phyloP scores from a whole-genome alignment of 2,797 vertebrate genomes.

The Streptopelia turtur region DNA sequence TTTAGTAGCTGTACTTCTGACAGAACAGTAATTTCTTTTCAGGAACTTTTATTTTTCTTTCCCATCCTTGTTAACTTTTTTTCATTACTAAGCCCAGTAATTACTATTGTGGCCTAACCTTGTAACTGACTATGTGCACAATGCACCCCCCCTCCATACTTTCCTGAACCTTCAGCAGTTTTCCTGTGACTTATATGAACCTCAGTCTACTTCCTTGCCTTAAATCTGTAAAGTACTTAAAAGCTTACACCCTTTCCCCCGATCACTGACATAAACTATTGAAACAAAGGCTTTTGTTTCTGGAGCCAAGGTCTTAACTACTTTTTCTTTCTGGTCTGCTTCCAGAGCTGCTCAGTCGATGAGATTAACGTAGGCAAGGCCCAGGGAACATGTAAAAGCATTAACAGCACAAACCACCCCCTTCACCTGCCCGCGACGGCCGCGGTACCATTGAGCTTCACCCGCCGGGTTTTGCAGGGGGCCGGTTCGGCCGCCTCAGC shows the following conservation, averaged over 20 bases:
- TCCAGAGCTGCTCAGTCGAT: background rate
- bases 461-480: rapidly evolving
- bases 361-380: rapidly evolving
- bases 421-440: rapidly evolving
- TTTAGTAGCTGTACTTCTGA: background rate
- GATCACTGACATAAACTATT: background rate
- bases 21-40: background rate
- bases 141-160: rapidly evolving
- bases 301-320: background rate
- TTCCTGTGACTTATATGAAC: rapidly evolving
- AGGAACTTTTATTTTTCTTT: background rate
- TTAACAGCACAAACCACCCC: rapidly evolving
- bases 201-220: background rate
- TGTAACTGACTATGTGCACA: rapidly evolving
- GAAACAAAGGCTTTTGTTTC: background rate
- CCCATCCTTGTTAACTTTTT: background rate
- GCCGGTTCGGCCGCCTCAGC: rapidly evolving
- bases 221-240: rapidly evolving
- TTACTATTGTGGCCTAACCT: too few relatives aligned
- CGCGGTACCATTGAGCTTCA: rapidly evolving
- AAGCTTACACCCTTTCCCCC: background rate
- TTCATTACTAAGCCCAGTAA: background rate
- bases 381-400: background rate
- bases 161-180: background rate
- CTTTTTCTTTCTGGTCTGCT: background rate